Evolutionary conservation across 2,113 vertebrate species (phyloP).

Genomic region (Halcyon senegalensis): DNA sequence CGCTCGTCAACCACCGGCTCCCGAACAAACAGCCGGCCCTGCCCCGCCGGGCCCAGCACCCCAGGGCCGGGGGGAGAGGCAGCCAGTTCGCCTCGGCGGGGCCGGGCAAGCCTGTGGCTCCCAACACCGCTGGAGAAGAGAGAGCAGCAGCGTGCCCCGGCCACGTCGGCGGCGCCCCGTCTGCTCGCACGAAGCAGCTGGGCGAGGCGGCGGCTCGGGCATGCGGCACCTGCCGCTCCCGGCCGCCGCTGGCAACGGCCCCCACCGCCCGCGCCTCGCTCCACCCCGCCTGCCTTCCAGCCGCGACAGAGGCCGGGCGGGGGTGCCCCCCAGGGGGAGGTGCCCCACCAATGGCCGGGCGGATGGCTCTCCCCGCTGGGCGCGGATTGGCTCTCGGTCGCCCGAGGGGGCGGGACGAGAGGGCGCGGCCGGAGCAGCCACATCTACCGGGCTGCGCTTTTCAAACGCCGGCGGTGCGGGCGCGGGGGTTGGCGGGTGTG

Average conservation of each 20-base stretch:
- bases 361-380: too few species aligned
- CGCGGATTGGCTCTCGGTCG: not conserved
- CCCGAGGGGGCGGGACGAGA: not conserved
- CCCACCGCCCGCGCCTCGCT: not conserved
- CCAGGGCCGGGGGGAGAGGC: not conserved
- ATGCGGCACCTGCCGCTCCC: not conserved
- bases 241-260: too few species aligned
- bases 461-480: conserved; percentile 14
- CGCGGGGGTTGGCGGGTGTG: not conserved
- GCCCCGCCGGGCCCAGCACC: not conserved
- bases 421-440: not conserved
- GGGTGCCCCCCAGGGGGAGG: not conserved
- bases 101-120: not conserved
- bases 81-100: not conserved
- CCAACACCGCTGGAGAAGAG: not conserved
- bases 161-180: too few species aligned
- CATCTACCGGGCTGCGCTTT: not conserved
- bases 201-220: too few species aligned
- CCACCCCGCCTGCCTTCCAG: too few species aligned
- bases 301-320: too few species aligned
- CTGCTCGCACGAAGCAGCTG: too few species aligned
- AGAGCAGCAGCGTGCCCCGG: too few species aligned
- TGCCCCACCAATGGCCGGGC: not conserved
- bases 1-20: not conserved
- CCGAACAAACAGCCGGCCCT: too few species aligned